Evolutionary conservation across 30 jellyfish, hydroid and myxozoan species (phyloP).

Genomic region (Nemopilema nomurai): DNA sequence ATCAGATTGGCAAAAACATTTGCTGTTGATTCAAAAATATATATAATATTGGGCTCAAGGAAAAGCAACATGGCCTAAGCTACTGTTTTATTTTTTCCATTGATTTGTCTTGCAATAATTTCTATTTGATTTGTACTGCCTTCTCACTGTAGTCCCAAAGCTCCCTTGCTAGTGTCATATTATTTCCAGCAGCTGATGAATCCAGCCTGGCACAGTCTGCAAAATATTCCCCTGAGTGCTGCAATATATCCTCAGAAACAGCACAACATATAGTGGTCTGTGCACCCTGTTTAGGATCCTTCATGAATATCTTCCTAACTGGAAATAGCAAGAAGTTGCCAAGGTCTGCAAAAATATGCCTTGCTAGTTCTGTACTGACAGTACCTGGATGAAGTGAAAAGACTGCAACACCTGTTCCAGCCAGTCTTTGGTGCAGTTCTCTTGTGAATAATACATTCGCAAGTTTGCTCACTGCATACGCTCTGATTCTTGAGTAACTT

Average conservation of each 20-base stretch:
- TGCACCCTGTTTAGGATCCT: constrained; percentile 59
- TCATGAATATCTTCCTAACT: constrained; percentile 5
- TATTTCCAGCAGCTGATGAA: constrained; percentile 48
- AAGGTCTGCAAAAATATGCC: constrained; percentile 18
- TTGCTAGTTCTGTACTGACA: constrained; percentile 27
- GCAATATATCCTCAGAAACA: constrained; percentile 50
- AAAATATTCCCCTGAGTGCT: constrained; percentile 63
- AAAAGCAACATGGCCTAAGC: not conserved
- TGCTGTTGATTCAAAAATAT: no score
- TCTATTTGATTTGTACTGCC: constrained; percentile 16
- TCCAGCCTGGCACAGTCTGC: constrained; percentile 52
- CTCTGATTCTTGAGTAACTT: not conserved
- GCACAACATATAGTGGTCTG: constrained; percentile 73
- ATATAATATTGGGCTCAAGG: no score
- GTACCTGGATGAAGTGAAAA: constrained; percentile 72
- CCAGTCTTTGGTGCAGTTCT: constrained; percentile 45
- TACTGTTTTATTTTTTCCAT: not conserved
- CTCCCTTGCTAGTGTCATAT: constrained; percentile 57
- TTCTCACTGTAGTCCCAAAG: constrained; percentile 81
- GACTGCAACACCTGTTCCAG: constrained; percentile 28
- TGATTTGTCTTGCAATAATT: no score
- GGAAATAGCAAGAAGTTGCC: constrained; percentile 3
- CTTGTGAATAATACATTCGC: constrained; percentile 64
- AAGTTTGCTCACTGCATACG: constrained; percentile 55
- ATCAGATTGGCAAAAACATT: no score